phyloP scores from a whole-genome alignment of 2,797 vertebrate species.

The Protosalanx chinensis region DNA sequence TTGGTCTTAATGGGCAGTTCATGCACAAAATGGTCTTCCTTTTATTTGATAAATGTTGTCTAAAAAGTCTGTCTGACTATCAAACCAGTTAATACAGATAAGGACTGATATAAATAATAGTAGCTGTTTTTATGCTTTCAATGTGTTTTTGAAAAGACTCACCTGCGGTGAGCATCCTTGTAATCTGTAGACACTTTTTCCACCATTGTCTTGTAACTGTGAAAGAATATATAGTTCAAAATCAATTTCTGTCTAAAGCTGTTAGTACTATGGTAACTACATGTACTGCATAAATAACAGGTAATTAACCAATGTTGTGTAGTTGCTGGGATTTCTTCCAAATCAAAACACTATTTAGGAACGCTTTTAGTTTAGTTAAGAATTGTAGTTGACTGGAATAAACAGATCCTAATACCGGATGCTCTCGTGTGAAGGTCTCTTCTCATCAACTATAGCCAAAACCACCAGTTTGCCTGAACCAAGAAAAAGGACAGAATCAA shows the following conservation, averaged over 20 bases:
- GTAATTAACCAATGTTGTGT: not conserved
- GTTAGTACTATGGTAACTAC: not conserved
- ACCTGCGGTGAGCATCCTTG: constrained; percentile 84
- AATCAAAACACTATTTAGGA: too few species aligned
- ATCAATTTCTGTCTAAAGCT: not conserved
- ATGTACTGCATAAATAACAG: not conserved
- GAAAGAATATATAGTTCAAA: constrained; percentile 6
- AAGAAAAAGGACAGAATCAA: constrained; percentile 8
- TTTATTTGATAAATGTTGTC: too few species aligned
- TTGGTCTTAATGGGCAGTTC: too few species aligned
- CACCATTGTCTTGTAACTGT: constrained; percentile 81
- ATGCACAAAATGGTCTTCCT: too few species aligned
- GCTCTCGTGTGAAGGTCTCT: constrained; percentile 73
- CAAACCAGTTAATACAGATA: too few species aligned
- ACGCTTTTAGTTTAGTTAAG: too few species aligned
- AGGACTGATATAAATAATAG: too few species aligned
- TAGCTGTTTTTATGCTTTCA: too few species aligned
- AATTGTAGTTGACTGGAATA: not conserved
- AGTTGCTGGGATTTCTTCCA: not conserved
- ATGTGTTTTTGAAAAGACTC: constrained; percentile 13
- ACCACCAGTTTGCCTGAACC: constrained; percentile 85
- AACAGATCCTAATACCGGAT: constrained; percentile 71
- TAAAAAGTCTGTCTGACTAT: too few species aligned
- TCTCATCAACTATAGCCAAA: constrained; percentile 85
- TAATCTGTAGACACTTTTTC: constrained; percentile 82